Conservation (phyloP, 2,797 vertebrate genomes). For the Crocodylus rhombifer region DNA sequence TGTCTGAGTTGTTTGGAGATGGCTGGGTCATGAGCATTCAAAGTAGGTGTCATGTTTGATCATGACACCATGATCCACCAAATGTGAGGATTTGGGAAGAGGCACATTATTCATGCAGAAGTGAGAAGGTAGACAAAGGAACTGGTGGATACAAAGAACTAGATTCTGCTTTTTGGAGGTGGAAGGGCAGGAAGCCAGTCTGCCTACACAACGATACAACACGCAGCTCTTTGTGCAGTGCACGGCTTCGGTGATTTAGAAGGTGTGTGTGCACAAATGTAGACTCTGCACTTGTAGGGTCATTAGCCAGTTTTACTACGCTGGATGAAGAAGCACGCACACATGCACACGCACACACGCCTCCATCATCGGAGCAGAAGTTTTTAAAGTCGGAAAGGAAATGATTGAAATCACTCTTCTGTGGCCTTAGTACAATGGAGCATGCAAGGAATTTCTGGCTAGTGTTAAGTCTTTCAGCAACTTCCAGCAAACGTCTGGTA, state of each 20-base stretch:
- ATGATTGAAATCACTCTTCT: conserved; percentile 69
- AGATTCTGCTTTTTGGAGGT: background rate
- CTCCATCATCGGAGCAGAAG: background rate
- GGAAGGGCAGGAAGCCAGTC: conserved; percentile 1
- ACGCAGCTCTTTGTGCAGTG: background rate
- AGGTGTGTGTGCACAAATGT: conserved; percentile 1
- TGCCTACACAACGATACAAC: conserved; percentile 9
- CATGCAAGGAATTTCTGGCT: conserved; percentile 66
- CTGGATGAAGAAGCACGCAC: conserved; percentile 43
- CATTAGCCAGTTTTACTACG: conserved; percentile 44
- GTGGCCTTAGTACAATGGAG: conserved; percentile 70
- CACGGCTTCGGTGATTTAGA: background rate
- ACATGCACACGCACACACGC: too few relatives aligned
- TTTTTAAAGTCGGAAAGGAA: conserved; percentile 54
- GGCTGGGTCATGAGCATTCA: background rate
- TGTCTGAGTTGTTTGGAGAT: background rate
- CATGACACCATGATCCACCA: too few relatives aligned
- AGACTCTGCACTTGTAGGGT: background rate
- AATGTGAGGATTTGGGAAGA: background rate
- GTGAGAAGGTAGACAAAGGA: background rate
- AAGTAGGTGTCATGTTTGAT: too few relatives aligned
- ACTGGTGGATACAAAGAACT: background rate
- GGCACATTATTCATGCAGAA: background rate
- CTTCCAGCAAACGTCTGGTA: background rate
- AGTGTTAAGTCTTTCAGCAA: conserved; percentile 57